Conservation (phyloP, 2,797 vertebrate genomes). For the Centroberyx gerrardi region DNA sequence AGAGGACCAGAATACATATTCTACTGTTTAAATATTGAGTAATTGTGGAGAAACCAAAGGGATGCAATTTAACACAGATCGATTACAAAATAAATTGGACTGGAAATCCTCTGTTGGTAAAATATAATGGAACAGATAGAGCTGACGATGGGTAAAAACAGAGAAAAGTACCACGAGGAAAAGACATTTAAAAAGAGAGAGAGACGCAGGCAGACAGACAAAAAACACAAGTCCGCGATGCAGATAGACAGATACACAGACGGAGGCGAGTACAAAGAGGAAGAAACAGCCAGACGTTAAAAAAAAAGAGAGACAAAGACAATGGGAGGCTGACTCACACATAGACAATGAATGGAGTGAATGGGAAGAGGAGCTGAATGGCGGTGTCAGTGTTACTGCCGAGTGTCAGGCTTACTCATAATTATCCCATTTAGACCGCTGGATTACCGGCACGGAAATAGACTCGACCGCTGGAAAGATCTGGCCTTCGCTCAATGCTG, state of each 20-base stretch:
- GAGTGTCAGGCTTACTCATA: constrained; percentile 30
- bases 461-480: not conserved
- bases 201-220: not conserved
- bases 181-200: not conserved
- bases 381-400: constrained; percentile 4
- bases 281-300: not conserved
- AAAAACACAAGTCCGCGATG: not conserved
- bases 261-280: not conserved
- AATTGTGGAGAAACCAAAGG: constrained; percentile 18
- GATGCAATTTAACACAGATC: constrained; percentile 31
- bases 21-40: constrained; percentile 18
- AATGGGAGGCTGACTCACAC: constrained; percentile 3
- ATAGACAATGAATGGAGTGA: constrained; percentile 16
- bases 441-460: constrained; percentile 15
- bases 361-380: constrained; percentile 30
- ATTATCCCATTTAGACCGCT: constrained; percentile 10
- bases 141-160: not conserved
- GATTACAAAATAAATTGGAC: constrained; percentile 45
- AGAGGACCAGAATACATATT: not conserved
- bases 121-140: constrained; percentile 30
- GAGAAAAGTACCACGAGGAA: not conserved
- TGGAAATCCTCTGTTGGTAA: constrained; percentile 37
- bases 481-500: not conserved
- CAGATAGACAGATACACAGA: not conserved
- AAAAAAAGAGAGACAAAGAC: not conserved